Conservation (phyloP, 1,140 invertebrate species). For the Penaeus chinensis region DNA sequence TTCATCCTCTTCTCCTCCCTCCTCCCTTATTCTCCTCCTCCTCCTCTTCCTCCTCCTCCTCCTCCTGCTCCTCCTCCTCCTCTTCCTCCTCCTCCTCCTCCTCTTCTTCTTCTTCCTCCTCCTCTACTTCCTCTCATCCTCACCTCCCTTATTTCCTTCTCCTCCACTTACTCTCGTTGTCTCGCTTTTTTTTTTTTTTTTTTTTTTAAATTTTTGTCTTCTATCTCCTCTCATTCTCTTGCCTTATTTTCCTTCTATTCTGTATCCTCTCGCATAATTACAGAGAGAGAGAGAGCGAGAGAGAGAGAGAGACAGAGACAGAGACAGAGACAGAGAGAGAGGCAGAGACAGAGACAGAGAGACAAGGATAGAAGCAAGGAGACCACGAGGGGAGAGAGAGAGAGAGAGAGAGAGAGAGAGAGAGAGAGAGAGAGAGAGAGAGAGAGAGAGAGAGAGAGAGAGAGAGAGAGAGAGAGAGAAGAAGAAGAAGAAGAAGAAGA, state of each 20-base stretch:
- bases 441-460: not conserved
- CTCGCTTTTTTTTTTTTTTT: not conserved
- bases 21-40: not conserved
- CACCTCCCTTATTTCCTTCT: not conserved
- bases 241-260: too few relatives aligned
- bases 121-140: not conserved
- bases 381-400: not conserved
- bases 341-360: not conserved
- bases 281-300: not conserved
- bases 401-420: not conserved
- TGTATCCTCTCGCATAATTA: not conserved
- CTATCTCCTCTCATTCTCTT: not conserved
- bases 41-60: too few relatives aligned
- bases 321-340: not conserved
- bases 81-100: not conserved
- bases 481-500: not conserved
- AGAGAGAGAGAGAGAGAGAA: not conserved
- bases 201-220: not conserved
- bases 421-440: not conserved
- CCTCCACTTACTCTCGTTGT: not conserved
- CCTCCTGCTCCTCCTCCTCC: too few relatives aligned
- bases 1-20: not conserved
- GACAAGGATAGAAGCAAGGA: not conserved
- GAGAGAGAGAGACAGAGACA: not conserved
- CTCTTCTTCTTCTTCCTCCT: not conserved